Base-by-base conservation (phyloP, 2,888 invertebrate species). In the Homarus gammarus region DNA sequence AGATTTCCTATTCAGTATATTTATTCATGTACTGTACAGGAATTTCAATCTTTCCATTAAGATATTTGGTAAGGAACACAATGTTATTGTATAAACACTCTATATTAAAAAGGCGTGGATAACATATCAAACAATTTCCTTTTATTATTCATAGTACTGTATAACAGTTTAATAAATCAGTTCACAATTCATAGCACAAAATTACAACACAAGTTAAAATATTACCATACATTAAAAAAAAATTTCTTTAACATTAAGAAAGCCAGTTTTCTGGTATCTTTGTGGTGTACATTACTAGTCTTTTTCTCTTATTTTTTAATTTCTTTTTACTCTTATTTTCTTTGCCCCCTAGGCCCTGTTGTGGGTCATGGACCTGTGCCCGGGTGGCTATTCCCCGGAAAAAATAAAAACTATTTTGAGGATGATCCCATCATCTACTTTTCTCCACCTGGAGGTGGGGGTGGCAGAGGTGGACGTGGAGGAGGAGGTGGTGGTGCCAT, bases 401-500 rank as follows among this genome's bases (percentile, higher is more conserved):
- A n/a, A n/a, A n/a, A n/a, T n/a, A n/a, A n/a, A n/a, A n/a, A n/a
- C n/a, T n/a, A n/a, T n/a, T n/a, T n/a, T n/a, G n/a, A n/a, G n/a
- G n/a, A n/a, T n/a, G n/a, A n/a, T n/a, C n/a, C n/a, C n/a, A n/a
- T n/a, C n/a, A n/a, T n/a, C 12, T 84, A 89, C 84, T 89, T 89
- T 78, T 89, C 88, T 70, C 88, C 88, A 70, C 88, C 88, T 31
- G 88, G 88, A 40, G 88, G 86, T 70, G 86, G 88, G 15, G 88
- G 88, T 27, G 84, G 84, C 10, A 78, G 78, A 15, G 83, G 83
- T 31, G 84, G 88, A 51, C 77, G 68, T 38, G 83, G 88, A 31
- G 88, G 88, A 27, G 88, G 88, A n/a, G 88, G 88, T 18, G 88
- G 88, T 15, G 87, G 87, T 18, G 81, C 87, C 87, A 87, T 81